phyloP scores from a whole-genome alignment of 2,888 invertebrate species.

The Brachylomia viminalis region DNA sequence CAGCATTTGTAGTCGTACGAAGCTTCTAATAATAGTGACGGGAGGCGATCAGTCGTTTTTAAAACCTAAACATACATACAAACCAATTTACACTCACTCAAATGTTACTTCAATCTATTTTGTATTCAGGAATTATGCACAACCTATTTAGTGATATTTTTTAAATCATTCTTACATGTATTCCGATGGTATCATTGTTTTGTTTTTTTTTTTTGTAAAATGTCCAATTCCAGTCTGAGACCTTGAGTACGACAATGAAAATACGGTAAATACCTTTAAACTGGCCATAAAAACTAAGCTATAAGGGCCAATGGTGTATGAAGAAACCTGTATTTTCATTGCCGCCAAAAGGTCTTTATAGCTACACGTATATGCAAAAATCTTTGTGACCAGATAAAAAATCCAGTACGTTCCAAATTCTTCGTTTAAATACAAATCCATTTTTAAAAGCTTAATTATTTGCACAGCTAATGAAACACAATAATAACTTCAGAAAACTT shows the following conservation, averaged over 20 bases:
- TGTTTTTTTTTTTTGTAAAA: slow-evolving; percentile 8
- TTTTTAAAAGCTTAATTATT: slow-evolving; percentile 44
- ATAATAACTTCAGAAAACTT: not conserved
- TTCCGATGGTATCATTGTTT: slow-evolving; percentile 24
- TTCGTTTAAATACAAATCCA: slow-evolving; percentile 34
- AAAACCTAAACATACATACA: slow-evolving; percentile 68
- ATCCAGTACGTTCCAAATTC: slow-evolving; percentile 45
- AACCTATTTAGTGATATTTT: slow-evolving; percentile 60
- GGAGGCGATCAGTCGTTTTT: slow-evolving; percentile 71
- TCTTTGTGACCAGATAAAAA: slow-evolving; percentile 30
- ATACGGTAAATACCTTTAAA: slow-evolving; percentile 1
- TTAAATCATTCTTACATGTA: slow-evolving; percentile 26
- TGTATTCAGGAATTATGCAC: slow-evolving; percentile 60
- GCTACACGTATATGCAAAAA: slow-evolving; percentile 15
- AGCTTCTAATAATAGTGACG: slow-evolving; percentile 55
- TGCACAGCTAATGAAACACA: slow-evolving; percentile 1
- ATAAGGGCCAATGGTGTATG: not conserved
- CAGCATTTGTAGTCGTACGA: slow-evolving; percentile 41
- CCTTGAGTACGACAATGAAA: slow-evolving; percentile 11
- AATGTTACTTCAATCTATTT: slow-evolving; percentile 54
- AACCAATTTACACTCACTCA: slow-evolving; percentile 67
- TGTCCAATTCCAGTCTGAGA: slow-evolving; percentile 19
- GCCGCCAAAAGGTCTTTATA: not conserved
- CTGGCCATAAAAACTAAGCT: slow-evolving; percentile 1
- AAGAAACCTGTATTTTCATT: slow-evolving; percentile 20